Percentiles rank a stretch among this genome's conserved stretches.
phyloP scores from a whole-genome alignment of 2,797 vertebrate species.

The Smutsia gigantea region DNA sequence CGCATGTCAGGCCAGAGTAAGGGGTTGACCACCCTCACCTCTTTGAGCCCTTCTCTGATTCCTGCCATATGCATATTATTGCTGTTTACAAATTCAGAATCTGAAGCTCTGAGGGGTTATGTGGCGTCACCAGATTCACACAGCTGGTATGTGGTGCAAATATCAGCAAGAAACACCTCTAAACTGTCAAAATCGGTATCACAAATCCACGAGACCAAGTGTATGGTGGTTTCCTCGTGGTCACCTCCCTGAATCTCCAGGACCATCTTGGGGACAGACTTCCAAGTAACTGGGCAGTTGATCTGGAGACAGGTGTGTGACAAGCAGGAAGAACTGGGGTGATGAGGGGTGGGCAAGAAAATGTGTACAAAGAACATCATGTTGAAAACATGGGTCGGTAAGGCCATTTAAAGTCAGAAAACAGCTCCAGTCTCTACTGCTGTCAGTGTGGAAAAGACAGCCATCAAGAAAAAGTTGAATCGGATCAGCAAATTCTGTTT shows the following conservation, averaged over 20 bases:
- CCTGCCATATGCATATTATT: neutral
- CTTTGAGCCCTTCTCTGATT: neutral
- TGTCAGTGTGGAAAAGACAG: neutral
- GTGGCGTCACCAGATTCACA: neutral
- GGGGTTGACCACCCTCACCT: neutral
- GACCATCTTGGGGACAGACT: neutral
- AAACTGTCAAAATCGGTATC: neutral
- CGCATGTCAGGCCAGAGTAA: neutral
- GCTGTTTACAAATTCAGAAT: neutral
- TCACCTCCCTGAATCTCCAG: neutral
- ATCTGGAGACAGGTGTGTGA: neutral
- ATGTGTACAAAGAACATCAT: neutral
- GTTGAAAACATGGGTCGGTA: accelerated
- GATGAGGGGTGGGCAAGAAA: accelerated
- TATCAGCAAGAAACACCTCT: neutral
- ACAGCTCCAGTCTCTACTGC: neutral
- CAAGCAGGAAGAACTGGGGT: neutral
- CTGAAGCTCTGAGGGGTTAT: neutral
- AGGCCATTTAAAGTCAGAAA: neutral
- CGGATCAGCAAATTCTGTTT: neutral
- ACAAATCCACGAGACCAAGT: neutral
- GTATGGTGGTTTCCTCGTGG: accelerated
- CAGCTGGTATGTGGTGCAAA: neutral
- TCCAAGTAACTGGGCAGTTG: neutral
- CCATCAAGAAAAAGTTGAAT: neutral